Conservation (phyloP, 2,888 invertebrate genomes). For the Mayetiola destructor region DNA sequence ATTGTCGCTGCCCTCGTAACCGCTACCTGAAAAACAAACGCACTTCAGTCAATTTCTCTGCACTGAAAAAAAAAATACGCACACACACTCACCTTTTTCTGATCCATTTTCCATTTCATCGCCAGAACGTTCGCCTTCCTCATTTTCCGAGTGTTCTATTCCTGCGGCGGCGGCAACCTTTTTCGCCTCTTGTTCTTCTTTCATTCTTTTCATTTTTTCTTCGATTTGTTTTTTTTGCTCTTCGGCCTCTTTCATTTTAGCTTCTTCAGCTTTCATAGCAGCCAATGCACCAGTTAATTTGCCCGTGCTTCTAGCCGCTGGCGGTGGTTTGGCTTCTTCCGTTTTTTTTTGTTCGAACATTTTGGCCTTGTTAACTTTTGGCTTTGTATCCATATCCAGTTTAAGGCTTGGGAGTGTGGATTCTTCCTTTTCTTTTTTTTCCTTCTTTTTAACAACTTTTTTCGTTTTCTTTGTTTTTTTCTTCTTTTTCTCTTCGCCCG, state of each 20-base stretch:
- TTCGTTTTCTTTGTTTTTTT: slow-evolving; percentile 20
- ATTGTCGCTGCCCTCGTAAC: not conserved
- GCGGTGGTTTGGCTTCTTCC: slow-evolving; percentile 15
- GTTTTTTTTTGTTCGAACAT: slow-evolving; percentile 31
- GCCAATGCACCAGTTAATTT: slow-evolving; percentile 20
- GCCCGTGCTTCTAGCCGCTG: not conserved
- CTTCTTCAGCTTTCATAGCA: slow-evolving; percentile 30
- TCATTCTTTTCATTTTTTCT: slow-evolving; percentile 30
- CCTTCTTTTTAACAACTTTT: slow-evolving; percentile 27
- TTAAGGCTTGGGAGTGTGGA: slow-evolving; percentile 32
- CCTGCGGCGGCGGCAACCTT: slow-evolving; percentile 23
- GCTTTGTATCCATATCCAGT: slow-evolving; percentile 30
- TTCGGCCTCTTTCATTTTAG: slow-evolving; percentile 26
- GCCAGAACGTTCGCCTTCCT: slow-evolving; percentile 18
- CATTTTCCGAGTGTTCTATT: slow-evolving; percentile 20
- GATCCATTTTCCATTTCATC: slow-evolving; percentile 17
- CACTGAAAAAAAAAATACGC: not conserved
- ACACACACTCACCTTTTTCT: slow-evolving; percentile 18
- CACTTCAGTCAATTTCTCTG: not conserved
- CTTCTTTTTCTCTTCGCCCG: slow-evolving; percentile 17
- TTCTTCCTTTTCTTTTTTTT: slow-evolving; percentile 29
- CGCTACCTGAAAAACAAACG: slow-evolving; percentile 14
- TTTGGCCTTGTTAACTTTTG: slow-evolving; percentile 28
- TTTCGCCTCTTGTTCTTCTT: slow-evolving; percentile 22
- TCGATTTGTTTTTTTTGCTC: slow-evolving; percentile 29